Conservation (phyloP, 2,113 vertebrate genomes). For the Amphiprion percula region DNA sequence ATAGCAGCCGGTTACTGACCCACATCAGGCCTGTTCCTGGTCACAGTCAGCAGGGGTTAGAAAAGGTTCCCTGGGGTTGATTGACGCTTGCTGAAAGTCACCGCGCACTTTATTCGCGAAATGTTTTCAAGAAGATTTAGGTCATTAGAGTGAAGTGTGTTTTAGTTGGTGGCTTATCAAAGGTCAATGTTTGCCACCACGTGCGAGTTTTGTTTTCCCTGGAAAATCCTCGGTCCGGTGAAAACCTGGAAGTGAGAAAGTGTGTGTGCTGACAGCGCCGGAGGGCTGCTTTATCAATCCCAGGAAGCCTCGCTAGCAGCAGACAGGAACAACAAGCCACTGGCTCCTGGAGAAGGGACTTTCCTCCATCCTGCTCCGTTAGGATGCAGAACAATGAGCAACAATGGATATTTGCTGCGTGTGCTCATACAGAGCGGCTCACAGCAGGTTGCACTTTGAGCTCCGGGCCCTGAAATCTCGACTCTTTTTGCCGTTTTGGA, state of each 20-base stretch:
- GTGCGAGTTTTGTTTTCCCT: slow-evolving; percentile 55
- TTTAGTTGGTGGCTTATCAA: slow-evolving; percentile 41
- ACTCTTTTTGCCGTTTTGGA: slow-evolving; percentile 10
- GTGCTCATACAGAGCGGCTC: slow-evolving; percentile 38
- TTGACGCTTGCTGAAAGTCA: slow-evolving; percentile 16
- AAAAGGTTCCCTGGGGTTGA: not conserved
- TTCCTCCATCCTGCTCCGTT: slow-evolving; percentile 77
- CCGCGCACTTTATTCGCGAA: not conserved
- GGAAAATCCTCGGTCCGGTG: slow-evolving; percentile 41
- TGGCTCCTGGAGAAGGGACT: slow-evolving; percentile 79
- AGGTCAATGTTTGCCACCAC: slow-evolving; percentile 38
- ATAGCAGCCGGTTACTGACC: slow-evolving; percentile 56
- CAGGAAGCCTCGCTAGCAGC: slow-evolving; percentile 78
- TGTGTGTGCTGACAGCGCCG: slow-evolving; percentile 36
- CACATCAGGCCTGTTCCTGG: slow-evolving; percentile 47
- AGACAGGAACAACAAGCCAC: slow-evolving; percentile 73
- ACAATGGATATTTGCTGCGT: slow-evolving; percentile 50
- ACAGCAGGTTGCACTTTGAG: slow-evolving; percentile 60
- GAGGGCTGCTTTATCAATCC: slow-evolving; percentile 72
- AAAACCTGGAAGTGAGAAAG: slow-evolving; percentile 68
- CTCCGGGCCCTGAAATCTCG: slow-evolving; percentile 24
- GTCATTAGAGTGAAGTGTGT: slow-evolving; percentile 8
- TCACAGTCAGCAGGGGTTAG: slow-evolving; percentile 14
- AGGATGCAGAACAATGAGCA: slow-evolving; percentile 78
- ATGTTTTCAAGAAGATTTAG: slow-evolving; percentile 18